Conservation (phyloP, 1,140 invertebrate species). For the Cyclargus thomasi region DNA sequence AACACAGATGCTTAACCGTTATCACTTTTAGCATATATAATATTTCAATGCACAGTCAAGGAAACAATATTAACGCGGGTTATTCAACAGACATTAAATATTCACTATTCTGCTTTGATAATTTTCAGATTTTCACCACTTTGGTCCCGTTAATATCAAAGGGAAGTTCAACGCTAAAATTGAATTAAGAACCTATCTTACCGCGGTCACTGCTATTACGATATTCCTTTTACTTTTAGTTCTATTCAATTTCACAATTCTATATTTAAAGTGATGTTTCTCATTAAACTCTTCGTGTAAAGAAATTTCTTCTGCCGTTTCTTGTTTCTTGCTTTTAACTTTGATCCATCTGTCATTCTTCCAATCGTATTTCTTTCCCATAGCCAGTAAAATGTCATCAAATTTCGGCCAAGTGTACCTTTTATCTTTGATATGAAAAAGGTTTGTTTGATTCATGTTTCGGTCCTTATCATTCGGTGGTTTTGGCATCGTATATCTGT, state of each 20-base stretch:
- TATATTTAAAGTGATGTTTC: slow-evolving; percentile 64
- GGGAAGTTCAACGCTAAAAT: slow-evolving; percentile 14
- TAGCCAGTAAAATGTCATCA: slow-evolving; percentile 53
- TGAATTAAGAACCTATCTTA: slow-evolving; percentile 48
- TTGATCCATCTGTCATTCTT: slow-evolving; percentile 68
- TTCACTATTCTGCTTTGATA: neutral
- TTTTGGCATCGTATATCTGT: neutral
- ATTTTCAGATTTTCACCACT: slow-evolving; percentile 10
- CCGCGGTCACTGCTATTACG: slow-evolving; percentile 60
- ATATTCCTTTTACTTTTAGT: slow-evolving; percentile 61
- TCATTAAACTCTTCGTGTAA: slow-evolving; percentile 35
- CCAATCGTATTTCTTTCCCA: slow-evolving; percentile 65
- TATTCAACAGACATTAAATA: neutral
- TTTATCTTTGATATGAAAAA: slow-evolving; percentile 17
- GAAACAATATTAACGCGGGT: too few species aligned
- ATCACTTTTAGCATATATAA: too few species aligned
- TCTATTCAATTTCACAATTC: slow-evolving; percentile 60
- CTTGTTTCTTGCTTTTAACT: slow-evolving; percentile 51
- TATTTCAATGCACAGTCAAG: too few species aligned
- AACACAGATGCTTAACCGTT: too few species aligned
- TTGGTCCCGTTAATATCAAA: slow-evolving; percentile 28
- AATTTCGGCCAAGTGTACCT: slow-evolving; percentile 55
- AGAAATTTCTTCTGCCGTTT: slow-evolving; percentile 22
- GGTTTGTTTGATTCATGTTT: slow-evolving; percentile 6
- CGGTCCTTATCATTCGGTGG: slow-evolving; percentile 8